These are phyloP conservation scores for Minunthozetes semirufus DNA, from an alignment of 2,888 invertebrate species.

Conservation along the genomic window DNA sequence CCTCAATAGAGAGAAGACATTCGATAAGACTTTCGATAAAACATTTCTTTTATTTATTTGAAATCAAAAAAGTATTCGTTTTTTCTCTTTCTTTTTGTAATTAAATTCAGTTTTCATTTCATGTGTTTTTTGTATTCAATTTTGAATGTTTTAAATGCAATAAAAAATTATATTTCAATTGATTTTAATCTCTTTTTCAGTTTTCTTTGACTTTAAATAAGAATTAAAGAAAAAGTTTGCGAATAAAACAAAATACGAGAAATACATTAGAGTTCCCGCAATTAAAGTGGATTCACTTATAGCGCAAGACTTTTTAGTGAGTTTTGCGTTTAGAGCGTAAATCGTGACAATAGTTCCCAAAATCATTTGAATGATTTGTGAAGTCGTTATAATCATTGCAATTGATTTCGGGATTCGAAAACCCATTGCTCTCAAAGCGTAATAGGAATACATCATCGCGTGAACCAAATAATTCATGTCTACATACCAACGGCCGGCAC, in stretches of 20 bases:
- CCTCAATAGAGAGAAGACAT: not conserved
- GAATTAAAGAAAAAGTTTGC: constrained; percentile 88
- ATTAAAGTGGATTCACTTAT: constrained; percentile 77
- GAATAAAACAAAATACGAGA: constrained; percentile 85
- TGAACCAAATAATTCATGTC: constrained; percentile 91
- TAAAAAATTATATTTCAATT: too few relatives aligned
- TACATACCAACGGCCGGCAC: constrained; percentile 71
- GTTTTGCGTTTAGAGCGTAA: constrained; percentile 64
- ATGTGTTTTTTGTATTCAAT: too few relatives aligned
- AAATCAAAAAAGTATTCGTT: too few relatives aligned
- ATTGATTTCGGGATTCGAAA: constrained; percentile 68
- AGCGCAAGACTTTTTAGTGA: constrained; percentile 61
- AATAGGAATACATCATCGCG: constrained; percentile 68
- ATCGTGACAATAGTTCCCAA: constrained; percentile 85
- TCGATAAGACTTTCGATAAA: too few relatives aligned
- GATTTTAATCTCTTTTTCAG: not conserved
- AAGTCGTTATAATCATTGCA: constrained; percentile 80
- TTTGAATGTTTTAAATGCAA: too few relatives aligned
- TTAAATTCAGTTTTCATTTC: too few relatives aligned
- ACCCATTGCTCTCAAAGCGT: constrained; percentile 66
- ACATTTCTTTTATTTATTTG: not conserved
- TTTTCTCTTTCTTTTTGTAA: too few relatives aligned
- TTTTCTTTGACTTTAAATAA: constrained; percentile 52
- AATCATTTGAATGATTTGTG: constrained; percentile 89
- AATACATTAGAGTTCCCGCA: constrained; percentile 86